phyloP scores from a whole-genome alignment of 2,888 invertebrate genomes.

The Pegoplata infirma region DNA sequence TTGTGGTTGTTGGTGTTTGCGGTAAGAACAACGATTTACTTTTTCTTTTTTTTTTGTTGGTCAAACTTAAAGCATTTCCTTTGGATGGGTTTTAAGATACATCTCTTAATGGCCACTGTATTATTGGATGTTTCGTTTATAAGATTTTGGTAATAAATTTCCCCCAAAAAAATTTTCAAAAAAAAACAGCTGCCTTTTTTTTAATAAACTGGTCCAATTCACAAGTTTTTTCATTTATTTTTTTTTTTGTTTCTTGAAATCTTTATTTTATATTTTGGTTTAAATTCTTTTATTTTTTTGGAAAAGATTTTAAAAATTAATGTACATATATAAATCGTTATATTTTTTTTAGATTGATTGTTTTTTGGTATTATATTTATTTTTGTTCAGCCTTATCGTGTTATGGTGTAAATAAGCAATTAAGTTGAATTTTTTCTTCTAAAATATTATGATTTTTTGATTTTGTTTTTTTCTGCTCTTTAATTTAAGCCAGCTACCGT shows the following conservation, averaged over 20 bases:
- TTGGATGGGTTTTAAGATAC: constrained; percentile 16
- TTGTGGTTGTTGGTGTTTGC: constrained; percentile 30
- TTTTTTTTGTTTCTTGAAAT: background rate
- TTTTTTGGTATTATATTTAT: background rate
- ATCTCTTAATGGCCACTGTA: constrained; percentile 34
- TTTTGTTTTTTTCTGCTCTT: background rate
- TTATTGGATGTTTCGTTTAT: background rate
- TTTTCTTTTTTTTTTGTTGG: background rate
- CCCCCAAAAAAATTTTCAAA: background rate
- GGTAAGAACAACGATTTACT: background rate
- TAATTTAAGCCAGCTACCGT: background rate
- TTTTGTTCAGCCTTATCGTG: background rate
- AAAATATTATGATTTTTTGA: background rate
- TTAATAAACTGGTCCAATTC: constrained; percentile 19
- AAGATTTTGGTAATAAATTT: constrained; percentile 32
- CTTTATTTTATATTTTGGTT: background rate
- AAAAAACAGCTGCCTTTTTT: constrained; percentile 20
- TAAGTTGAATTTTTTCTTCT: background rate
- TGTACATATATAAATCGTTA: too few species aligned
- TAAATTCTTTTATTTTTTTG: background rate
- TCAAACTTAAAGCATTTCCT: constrained; percentile 36
- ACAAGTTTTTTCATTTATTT: background rate
- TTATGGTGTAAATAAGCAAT: background rate
- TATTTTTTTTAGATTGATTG: background rate
- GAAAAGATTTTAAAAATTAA: too few species aligned